These are phyloP conservation scores for Diadegma fenestrale DNA, from an alignment of 2,888 invertebrate species.

Conservation along the genomic window DNA sequence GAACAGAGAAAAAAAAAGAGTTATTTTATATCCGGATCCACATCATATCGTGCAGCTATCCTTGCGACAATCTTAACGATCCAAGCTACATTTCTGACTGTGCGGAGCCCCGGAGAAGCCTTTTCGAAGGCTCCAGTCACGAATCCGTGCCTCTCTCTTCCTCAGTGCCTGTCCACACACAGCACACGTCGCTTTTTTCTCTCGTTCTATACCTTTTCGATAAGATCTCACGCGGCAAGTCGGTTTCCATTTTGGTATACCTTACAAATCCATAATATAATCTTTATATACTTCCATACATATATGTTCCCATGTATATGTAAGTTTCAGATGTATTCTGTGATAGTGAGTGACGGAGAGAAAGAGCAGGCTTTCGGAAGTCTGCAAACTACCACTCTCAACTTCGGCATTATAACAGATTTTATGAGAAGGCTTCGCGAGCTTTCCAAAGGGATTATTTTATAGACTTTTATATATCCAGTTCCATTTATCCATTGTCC, in stretches of 20 bases:
- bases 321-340: slow-evolving; percentile 28
- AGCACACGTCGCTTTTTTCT: slow-evolving; percentile 39
- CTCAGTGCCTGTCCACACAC: slow-evolving; percentile 49
- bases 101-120: slow-evolving; percentile 30
- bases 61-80: slow-evolving; percentile 57
- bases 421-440: slow-evolving; percentile 37
- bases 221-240: slow-evolving; percentile 55
- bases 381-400: slow-evolving; percentile 29
- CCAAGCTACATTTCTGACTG: slow-evolving; percentile 59
- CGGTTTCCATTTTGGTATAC: slow-evolving; percentile 49
- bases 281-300: slow-evolving; percentile 29
- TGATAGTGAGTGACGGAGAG: not conserved
- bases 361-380: slow-evolving; percentile 19
- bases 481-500: not conserved
- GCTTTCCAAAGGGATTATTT: slow-evolving; percentile 25
- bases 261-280: slow-evolving; percentile 64
- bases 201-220: slow-evolving; percentile 47
- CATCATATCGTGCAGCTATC: slow-evolving; percentile 60
- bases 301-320: not conserved
- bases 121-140: slow-evolving; percentile 59
- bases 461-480: slow-evolving; percentile 29
- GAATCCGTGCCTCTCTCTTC: slow-evolving; percentile 37
- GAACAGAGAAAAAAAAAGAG: slow-evolving; percentile 35
- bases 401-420: slow-evolving; percentile 34
- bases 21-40: slow-evolving; percentile 54